Conservation (phyloP, 92 coral and sea anemone genomes). For the Parazoanthus atlanticus region DNA sequence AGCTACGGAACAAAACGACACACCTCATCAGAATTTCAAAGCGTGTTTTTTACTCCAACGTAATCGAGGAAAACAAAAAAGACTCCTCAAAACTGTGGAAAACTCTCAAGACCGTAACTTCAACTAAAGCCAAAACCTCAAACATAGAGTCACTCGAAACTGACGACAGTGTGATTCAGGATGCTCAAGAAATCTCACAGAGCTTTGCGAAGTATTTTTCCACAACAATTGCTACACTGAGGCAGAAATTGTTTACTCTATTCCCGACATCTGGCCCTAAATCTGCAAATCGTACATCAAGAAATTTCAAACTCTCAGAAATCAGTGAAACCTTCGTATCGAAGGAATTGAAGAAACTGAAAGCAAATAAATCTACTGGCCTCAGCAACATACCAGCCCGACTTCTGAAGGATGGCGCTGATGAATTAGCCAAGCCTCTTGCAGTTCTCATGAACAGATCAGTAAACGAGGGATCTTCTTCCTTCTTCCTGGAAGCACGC, state of each 20-base stretch:
- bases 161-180: background rate
- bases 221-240: slow-evolving; percentile 4
- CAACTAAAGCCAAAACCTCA: too few species aligned
- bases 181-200: slow-evolving; percentile 14
- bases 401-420: too few species aligned
- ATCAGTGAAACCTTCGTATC: too few species aligned
- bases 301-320: too few species aligned
- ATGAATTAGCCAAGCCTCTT: too few species aligned
- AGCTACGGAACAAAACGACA: slow-evolving; percentile 45
- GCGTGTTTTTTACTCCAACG: slow-evolving; percentile 21
- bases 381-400: too few species aligned
- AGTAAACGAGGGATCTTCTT: too few species aligned
- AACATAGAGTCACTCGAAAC: slow-evolving; percentile 38
- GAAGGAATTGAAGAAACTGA: too few species aligned
- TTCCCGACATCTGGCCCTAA: background rate
- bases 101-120: slow-evolving; percentile 37
- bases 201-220: slow-evolving; percentile 40
- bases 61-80: slow-evolving; percentile 1
- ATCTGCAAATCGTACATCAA: too few species aligned
- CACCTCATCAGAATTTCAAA: slow-evolving; percentile 31
- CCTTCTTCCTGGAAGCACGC: too few species aligned
- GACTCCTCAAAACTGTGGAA: slow-evolving; percentile 30
- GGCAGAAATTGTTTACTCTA: background rate
- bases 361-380: too few species aligned
- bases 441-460: too few species aligned